Evolutionary conservation across 1,140 invertebrate genomes (phyloP).

Genomic region (Monomorium pharaonis): DNA sequence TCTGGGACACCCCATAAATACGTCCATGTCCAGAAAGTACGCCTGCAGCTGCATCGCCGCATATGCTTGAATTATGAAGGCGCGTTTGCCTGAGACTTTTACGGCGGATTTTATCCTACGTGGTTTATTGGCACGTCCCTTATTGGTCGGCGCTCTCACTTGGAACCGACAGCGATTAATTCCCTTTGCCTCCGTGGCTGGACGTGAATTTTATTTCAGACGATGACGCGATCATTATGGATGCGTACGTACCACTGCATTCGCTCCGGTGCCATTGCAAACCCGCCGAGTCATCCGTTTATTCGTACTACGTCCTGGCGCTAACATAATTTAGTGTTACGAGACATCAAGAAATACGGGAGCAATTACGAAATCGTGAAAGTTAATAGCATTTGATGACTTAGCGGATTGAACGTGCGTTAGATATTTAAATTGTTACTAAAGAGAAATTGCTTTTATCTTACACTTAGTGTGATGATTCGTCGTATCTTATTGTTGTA

Average conservation of each 20-base stretch:
- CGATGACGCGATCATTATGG: slow-evolving; percentile 47
- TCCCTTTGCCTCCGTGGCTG: slow-evolving; percentile 48
- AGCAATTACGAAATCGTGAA: slow-evolving; percentile 31
- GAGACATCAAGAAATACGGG: slow-evolving; percentile 25
- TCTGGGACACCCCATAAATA: slow-evolving; percentile 30
- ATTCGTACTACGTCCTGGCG: slow-evolving; percentile 24
- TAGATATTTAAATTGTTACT: slow-evolving; percentile 1
- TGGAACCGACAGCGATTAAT: slow-evolving; percentile 67
- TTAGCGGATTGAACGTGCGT: neutral
- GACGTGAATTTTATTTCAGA: slow-evolving; percentile 59
- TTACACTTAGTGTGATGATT: neutral
- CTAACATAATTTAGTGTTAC: slow-evolving; percentile 40
- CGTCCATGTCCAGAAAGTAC: slow-evolving; percentile 21
- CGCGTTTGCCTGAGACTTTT: slow-evolving; percentile 70
- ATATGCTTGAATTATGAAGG: slow-evolving; percentile 68
- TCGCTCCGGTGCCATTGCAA: slow-evolving; percentile 22
- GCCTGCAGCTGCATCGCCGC: slow-evolving; percentile 52
- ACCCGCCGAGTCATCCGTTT: slow-evolving; percentile 33
- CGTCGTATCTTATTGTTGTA: neutral
- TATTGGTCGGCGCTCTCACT: slow-evolving; percentile 52
- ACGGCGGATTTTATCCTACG: slow-evolving; percentile 66
- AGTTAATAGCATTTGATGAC: slow-evolving; percentile 42
- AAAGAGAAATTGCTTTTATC: neutral
- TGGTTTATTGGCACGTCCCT: slow-evolving; percentile 71
- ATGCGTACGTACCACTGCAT: slow-evolving; percentile 30